Base-by-base conservation (phyloP, 2,113 vertebrate genomes). In the Gymnogyps californianus region DNA sequence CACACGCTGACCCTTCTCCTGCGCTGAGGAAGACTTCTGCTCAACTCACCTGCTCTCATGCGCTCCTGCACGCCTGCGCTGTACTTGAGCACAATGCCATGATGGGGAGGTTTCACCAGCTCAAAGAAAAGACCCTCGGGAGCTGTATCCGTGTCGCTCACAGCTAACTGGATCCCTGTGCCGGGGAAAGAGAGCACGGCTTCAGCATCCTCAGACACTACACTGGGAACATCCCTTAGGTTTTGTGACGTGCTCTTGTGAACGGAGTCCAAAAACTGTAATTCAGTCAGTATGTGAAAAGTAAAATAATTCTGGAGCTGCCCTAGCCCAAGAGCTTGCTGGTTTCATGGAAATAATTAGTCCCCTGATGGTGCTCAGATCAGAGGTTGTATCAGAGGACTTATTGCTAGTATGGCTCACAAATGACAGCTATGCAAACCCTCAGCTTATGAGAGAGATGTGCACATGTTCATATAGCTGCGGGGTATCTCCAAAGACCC, bases 91-190 rank as follows among this genome's bases (percentile, higher is more conserved):
- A 99, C 97, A 4, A 96, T 46, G 22, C 99, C 99, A 3, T 99
- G 98, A 32, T 25, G 77, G 0, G 99, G 99, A 55, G 98, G 97
- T n/a, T 98, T 98, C 77, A 98, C 98, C 92, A 99, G 98, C 98
- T 99, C 99, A 77, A 99, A 99, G 97, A 98, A 98, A 92, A 99
- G 98, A 17, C 99, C 99, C 67, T 99, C 98, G 0, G 99, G 98
- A 51, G 97, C 89, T 12, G 98, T 99, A 79, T 99, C 98, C 0
- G 96, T 94, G 49, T 99, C 99, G 5, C 98, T 98, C 18, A 98
- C 98, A 0, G 97, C 98, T 94, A 99, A 49, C 95, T 99, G 98
- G 87, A 99, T 98, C 44, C 98, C 99, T 98, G 88, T 13, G 40
- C 25, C 71, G 9, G n/a, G 44, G 14, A 92, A 47, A 77, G 21